phyloP scores from a whole-genome alignment of 2,113 vertebrate genomes.

The Pyrgilauda ruficollis region DNA sequence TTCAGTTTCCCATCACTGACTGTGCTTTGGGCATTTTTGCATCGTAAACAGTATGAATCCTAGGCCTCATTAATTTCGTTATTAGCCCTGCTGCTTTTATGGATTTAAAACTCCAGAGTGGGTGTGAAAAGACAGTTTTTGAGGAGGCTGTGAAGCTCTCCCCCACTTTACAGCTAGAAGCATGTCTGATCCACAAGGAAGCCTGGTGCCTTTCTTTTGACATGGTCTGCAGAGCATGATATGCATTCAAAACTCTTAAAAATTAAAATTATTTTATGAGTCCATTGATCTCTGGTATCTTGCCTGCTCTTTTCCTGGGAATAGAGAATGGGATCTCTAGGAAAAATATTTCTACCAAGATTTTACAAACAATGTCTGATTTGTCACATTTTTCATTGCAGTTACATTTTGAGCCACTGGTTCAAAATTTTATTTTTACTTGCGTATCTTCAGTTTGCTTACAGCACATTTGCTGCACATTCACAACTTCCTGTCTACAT shows the following conservation, averaged over 20 bases:
- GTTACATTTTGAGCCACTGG: background rate
- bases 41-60: background rate
- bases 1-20: background rate
- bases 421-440: background rate
- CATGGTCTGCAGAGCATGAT: background rate
- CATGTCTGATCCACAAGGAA: background rate
- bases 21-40: background rate
- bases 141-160: background rate
- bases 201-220: background rate
- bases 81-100: background rate
- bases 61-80: background rate
- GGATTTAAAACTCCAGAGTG: background rate
- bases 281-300: background rate
- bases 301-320: background rate
- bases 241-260: background rate
- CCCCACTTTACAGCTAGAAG: background rate
- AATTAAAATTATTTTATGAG: background rate
- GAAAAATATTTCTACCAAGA: background rate
- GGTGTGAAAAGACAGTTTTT: background rate
- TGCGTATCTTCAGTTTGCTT: background rate
- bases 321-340: background rate
- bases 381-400: background rate
- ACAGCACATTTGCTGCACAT: background rate
- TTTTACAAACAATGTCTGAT: background rate
- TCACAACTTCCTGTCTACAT: background rate